phyloP scores from a whole-genome alignment of 1,140 invertebrate species.

The Drosophila kikkawai region DNA sequence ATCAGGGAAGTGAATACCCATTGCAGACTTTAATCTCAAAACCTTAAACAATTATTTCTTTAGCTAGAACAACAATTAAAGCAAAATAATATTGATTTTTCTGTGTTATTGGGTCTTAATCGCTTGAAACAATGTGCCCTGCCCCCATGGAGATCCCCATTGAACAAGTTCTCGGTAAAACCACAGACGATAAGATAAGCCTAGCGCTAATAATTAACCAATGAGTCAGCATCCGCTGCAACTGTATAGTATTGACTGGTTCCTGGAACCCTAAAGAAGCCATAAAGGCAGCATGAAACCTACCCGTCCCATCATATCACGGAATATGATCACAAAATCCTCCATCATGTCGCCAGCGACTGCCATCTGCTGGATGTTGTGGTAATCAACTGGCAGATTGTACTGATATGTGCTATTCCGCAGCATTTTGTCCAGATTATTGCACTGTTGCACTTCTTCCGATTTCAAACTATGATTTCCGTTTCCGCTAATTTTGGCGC shows the following conservation, averaged over 20 bases:
- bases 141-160: conserved; percentile 12
- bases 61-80: background rate
- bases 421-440: conserved; percentile 61
- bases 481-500: conserved; percentile 41
- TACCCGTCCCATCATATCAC: conserved; percentile 87
- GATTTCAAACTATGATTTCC: conserved; percentile 29
- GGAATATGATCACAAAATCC: conserved; percentile 87
- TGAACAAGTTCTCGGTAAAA: conserved; percentile 36
- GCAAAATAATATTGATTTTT: background rate
- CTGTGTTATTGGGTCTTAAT: background rate
- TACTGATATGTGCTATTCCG: conserved; percentile 74
- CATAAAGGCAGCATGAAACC: conserved; percentile 33
- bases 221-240: conserved; percentile 57
- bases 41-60: background rate
- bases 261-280: background rate
- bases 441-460: conserved; percentile 28
- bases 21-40: background rate
- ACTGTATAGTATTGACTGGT: background rate
- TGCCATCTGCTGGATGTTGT: conserved; percentile 83
- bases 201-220: background rate
- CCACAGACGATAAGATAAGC: conserved; percentile 36
- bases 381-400: conserved; percentile 81
- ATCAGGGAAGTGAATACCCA: background rate
- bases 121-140: conserved; percentile 9
- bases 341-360: conserved; percentile 87